phyloP scores from a whole-genome alignment of 2,113 vertebrate species.

The Urocitellus parryii region DNA sequence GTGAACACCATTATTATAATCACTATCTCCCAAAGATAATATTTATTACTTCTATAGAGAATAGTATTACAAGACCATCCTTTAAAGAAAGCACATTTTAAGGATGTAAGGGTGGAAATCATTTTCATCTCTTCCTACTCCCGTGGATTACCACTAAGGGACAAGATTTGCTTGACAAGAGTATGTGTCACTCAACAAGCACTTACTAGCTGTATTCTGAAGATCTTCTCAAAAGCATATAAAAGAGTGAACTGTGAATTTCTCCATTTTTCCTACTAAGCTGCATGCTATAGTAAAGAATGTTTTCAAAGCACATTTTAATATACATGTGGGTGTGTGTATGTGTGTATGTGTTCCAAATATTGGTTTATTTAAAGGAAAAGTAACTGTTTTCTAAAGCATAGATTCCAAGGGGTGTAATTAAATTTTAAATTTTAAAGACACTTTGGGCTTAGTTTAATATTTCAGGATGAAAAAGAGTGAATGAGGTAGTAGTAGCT shows the following conservation, averaged over 20 bases:
- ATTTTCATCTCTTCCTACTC: conserved; percentile 13
- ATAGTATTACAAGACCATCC: not conserved
- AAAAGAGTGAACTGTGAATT: conserved; percentile 52
- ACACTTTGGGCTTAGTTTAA: conserved; percentile 81
- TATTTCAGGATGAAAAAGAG: conserved; percentile 77
- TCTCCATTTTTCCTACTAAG: conserved; percentile 29
- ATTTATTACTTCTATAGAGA: conserved; percentile 71
- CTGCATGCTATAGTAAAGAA: not conserved
- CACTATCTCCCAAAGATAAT: conserved; percentile 61
- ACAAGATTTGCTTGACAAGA: conserved; percentile 64
- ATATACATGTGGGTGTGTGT: not conserved
- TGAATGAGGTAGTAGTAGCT: conserved; percentile 60
- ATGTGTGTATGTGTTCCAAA: conserved; percentile 39
- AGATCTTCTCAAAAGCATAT: conserved; percentile 38
- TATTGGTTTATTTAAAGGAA: conserved; percentile 80
- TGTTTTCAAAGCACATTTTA: conserved; percentile 56
- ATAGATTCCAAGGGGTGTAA: conserved; percentile 71
- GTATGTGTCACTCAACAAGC: conserved; percentile 12
- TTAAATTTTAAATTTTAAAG: conserved; percentile 83
- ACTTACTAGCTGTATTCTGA: conserved; percentile 29
- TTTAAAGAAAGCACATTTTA: conserved; percentile 26
- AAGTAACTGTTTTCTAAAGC: conserved; percentile 72
- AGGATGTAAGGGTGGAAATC: conserved; percentile 2
- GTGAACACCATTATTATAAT: conserved; percentile 70
- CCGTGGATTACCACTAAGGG: not conserved